A percentile compares a stretch with the other conserved stretches of the same genome.
phyloP scores from a whole-genome alignment of 1,140 invertebrate species.

The Adoxophyes honmai region DNA sequence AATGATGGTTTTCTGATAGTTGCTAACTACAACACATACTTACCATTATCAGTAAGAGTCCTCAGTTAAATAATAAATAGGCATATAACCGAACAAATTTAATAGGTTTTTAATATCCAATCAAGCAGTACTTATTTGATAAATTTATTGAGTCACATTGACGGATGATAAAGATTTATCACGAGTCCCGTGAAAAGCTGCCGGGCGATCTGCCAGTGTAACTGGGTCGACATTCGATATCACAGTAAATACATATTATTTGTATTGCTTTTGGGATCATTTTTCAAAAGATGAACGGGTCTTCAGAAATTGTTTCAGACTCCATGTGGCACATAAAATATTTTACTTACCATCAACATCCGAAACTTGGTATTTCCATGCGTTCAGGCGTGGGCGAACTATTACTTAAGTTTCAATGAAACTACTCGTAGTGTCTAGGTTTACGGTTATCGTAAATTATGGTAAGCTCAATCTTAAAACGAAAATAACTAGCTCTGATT shows the following conservation, averaged over 20 bases:
- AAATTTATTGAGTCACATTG: conserved; percentile 7
- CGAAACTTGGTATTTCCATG: no score
- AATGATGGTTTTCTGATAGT: no score
- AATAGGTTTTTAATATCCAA: conserved; percentile 2
- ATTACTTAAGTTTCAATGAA: no score
- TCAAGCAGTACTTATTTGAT: conserved; percentile 1
- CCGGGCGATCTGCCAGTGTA: conserved; percentile 41
- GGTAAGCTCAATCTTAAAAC: not conserved
- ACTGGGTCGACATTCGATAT: conserved; percentile 14
- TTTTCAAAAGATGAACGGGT: not conserved
- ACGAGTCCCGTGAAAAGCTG: conserved; percentile 6
- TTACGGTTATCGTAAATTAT: no score
- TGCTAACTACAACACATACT: no score
- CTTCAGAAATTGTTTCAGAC: not conserved
- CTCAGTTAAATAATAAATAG: no score
- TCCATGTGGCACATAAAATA: not conserved
- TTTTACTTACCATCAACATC: no score
- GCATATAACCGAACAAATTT: no score
- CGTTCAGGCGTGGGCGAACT: no score
- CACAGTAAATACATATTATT: conserved; percentile 8
- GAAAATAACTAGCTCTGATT: conserved; percentile 1
- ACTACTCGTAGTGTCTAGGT: no score
- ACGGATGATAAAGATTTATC: conserved; percentile 9
- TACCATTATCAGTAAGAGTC: no score
- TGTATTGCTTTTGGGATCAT: conserved; percentile 13